A percentile compares a stretch with the other conserved stretches of the same genome.
Conservation (phyloP, 2,113 vertebrate species). For the Isurus oxyrinchus region DNA sequence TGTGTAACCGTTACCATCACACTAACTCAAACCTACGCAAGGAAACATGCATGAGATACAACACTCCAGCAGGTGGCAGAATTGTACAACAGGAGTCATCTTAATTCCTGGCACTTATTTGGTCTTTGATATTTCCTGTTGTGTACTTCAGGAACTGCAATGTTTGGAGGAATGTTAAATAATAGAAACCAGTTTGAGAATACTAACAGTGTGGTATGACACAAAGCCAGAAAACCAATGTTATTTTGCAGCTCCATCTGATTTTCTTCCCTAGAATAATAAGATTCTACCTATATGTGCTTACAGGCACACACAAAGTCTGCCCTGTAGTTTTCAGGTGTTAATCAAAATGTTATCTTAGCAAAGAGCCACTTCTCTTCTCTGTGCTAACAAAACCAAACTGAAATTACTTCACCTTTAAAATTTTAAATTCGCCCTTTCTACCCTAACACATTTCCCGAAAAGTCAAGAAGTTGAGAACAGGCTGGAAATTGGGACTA, state of each 20-base stretch:
- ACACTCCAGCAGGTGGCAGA: background rate
- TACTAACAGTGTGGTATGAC: background rate
- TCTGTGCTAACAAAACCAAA: background rate
- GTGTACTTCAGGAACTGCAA: background rate
- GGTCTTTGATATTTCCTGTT: too few relatives aligned
- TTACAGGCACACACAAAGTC: background rate
- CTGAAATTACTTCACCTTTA: background rate
- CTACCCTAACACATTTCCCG: background rate
- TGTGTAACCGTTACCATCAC: background rate
- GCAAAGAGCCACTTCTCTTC: background rate
- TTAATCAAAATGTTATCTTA: background rate
- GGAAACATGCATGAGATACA: too few relatives aligned
- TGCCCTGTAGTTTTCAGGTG: background rate
- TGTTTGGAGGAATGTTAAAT: background rate
- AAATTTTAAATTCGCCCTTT: background rate
- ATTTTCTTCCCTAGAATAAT: background rate
- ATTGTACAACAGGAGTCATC: background rate
- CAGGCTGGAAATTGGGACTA: background rate
- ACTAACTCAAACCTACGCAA: background rate
- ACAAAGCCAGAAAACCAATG: background rate
- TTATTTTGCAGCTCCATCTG: background rate
- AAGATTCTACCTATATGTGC: background rate
- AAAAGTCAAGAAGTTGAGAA: background rate
- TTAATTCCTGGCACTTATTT: background rate
- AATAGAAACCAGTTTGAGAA: background rate